Conservation (phyloP, 2,113 vertebrate species). For the Carassius auratus region DNA sequence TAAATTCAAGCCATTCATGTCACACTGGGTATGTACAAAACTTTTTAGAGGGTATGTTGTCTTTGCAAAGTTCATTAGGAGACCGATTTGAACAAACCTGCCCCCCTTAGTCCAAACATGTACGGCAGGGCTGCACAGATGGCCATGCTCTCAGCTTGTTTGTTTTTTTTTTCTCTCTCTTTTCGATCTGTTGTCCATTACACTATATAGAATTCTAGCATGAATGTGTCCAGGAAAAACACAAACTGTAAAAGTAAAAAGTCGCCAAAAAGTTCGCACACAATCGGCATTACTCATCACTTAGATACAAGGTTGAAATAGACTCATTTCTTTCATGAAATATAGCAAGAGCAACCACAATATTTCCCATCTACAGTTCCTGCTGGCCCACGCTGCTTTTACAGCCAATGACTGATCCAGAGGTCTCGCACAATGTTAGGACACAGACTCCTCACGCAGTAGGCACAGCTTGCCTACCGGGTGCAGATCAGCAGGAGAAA, state of each 20-base stretch:
- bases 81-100: conserved; percentile 24
- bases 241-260: not conserved
- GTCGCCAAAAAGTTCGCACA: not conserved
- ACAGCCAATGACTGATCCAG: conserved; percentile 32
- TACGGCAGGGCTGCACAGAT: not conserved
- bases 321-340: conserved; percentile 4
- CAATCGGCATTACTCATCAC: not conserved
- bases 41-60: conserved; percentile 6
- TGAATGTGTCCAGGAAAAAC: not conserved
- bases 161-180: not conserved
- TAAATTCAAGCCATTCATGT: not conserved
- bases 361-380: not conserved
- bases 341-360: not conserved
- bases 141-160: not conserved
- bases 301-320: not conserved
- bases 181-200: not conserved
- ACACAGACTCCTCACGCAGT: conserved; percentile 39
- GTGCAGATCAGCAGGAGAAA: conserved; percentile 47
- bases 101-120: not conserved
- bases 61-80: conserved; percentile 12
- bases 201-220: not conserved
- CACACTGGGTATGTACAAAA: not conserved
- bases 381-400: conserved; percentile 24
- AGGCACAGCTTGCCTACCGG: conserved; percentile 43
- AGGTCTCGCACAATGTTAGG: conserved; percentile 39